Percentiles rank a stretch among this genome's conserved stretches.
Conservation (phyloP, 2,888 invertebrate genomes). For the Stenolophus ochropezus region DNA sequence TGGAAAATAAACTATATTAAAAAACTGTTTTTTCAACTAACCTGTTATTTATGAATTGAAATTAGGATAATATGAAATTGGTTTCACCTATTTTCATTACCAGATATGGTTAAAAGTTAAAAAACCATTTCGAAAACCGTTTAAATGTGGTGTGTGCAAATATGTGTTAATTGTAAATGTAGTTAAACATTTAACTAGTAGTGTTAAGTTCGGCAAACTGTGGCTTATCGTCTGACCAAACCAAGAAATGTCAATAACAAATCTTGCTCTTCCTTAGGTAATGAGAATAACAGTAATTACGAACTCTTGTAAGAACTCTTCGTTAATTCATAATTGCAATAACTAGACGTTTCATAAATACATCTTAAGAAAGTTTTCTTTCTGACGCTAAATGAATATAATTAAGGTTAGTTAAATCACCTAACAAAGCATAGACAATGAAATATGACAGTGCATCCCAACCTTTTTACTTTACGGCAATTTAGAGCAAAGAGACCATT, state of each 20-base stretch:
- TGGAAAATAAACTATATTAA: no score
- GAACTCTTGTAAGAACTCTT: background rate
- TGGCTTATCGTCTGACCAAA: background rate
- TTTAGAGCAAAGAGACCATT: background rate
- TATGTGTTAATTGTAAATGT: background rate
- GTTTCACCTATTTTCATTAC: no score
- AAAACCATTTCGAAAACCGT: no score
- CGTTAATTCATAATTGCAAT: constrained; percentile 26
- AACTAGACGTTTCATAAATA: constrained; percentile 16
- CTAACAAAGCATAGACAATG: constrained; percentile 8
- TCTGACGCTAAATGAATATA: background rate
- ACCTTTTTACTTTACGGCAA: background rate
- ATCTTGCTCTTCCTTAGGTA: background rate
- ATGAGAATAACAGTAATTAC: constrained; percentile 7
- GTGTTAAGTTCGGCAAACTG: background rate
- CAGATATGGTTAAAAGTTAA: no score
- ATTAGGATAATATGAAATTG: no score
- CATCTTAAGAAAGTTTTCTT: background rate
- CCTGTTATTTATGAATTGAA: no score
- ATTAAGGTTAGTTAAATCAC: constrained; percentile 10
- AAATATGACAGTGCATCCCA: background rate
- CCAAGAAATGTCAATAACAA: constrained; percentile 4
- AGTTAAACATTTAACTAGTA: background rate
- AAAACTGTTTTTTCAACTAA: no score
- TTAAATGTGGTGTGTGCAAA: background rate